Base-by-base conservation (phyloP, 64 coral and sea anemone genomes). In the Montipora cactus region DNA sequence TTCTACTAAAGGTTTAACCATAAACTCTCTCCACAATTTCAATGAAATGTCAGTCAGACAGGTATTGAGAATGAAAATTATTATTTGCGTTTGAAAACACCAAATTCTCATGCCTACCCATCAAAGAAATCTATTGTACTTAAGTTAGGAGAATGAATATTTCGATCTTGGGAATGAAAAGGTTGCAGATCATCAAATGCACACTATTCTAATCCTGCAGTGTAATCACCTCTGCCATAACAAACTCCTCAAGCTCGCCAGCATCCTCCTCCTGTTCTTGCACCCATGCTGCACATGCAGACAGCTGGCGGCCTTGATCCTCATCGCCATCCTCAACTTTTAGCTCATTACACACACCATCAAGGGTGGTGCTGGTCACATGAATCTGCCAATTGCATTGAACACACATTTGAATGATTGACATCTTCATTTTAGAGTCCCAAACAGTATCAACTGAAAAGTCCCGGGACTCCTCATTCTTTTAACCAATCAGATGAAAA, bases 211-310 rank as follows among this genome's bases (percentile, higher is more conserved):
- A 64, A 64, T 7, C 61, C 61, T 64, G 61, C 44, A 21, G 73
- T 21, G 70, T 25, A 45, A 84, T 93, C 55, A 98, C 96, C 77
- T 78, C 66, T 85, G 90, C 72, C 47, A 95, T 93, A 5, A 98
- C 78, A 81, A 92, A 98, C 4, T 87, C 87, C 7, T 92, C 72
- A 20, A 80, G 64, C 48, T 93, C 96, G 4, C 77, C 87, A 76
- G 62, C 80, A 11, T 70, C 90, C 85, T 92, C 94, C 50, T 77
- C 82, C 8, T 98, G 90, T 8, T 95, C 90, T 44, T 89, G 94
- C 20, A 98, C 57, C 96, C 96, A 98, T 0, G 96, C 96, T 74
- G 96, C 92, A 59, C 96, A 98, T 20, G 88, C 73, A 3, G 96
- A 84, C 84, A 98, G 55, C 82, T 93, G 87, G 15, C 58, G 91